Evolutionary conservation across 1,140 invertebrate genomes (phyloP), one percentile per base, ranked within the genome.

Genomic region (Meloidogyne exigua): DNA sequence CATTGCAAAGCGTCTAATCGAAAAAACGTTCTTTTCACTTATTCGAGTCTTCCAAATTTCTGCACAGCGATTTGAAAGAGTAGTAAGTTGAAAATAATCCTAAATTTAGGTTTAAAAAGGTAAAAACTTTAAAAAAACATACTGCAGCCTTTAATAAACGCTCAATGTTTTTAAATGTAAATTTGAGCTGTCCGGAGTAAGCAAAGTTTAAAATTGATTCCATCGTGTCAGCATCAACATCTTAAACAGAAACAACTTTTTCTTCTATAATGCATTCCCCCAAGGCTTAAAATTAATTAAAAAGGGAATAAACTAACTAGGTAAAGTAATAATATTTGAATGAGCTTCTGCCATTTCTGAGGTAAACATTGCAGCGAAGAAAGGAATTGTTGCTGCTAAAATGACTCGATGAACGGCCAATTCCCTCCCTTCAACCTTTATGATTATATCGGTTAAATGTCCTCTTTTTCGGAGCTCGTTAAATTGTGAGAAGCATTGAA

Each of bases 281-380:
- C n/a, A n/a, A n/a, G n/a, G n/a, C n/a, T n/a, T n/a, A 32, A 32
- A 32, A 32, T 32, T 32, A 3, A 32, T 3, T 3, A 32, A 32
- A 32, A 32, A 32, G 28, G 28, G 21, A 57, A 57, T n/a, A 1
- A 57, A 57, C 49, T n/a, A 57, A 79, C 76, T 44, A 13, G 75
- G 62, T 21, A 79, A 32, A 70, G 91, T 92, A 64, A 95, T 93
- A 85, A 93, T 92, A 84, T 91, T 91, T 83, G 93, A 92, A 80
- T 92, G 92, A 79, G 92, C 92, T 88, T 95, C 94, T 0, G 92
- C 90, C 93, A 95, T 94, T 86, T 94, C 92, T 88, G 92, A 91
- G 18, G 92, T 92, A 88, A 95, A 95, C 94, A 95, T 95, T 18
- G 92, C 93, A 89, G 93, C 91, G 88, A 95, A 95, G 88, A 95